Evolutionary conservation across 1,140 invertebrate genomes (phyloP), one percentile per base, ranked within the genome.

Genomic region (Drosophila funebris): DNA sequence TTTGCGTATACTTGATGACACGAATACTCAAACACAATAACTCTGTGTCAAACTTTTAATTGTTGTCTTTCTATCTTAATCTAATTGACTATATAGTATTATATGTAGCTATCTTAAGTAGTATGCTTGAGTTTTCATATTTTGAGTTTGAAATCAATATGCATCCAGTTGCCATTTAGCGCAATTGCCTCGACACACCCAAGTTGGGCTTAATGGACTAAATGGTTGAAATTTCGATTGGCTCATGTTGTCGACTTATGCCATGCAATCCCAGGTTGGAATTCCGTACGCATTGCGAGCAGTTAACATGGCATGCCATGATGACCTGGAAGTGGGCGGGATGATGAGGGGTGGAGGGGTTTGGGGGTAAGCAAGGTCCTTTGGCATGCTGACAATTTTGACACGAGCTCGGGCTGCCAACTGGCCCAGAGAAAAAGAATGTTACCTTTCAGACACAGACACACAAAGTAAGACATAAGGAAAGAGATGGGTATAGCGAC

Each of bases 231-330:
- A 22, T 22, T 44, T 48, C 43, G 4, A 60, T 60, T 46, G 16
- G 27, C 41, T 36, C 13, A 29, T n/a, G 24, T 24, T 31, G 46
- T 50, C 14, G 20, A 16, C 39, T 29, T 39, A 22, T 24, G 8
- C 14, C 11, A 1, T 14, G 41, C 8, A 31, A 16, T 41, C 13
- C 6, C 29, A 33, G 43, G 41, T 50, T 44, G 53, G 41, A 76
- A 85, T 84, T 79, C 56, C 60, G 37, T 66, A 83, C 66, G 71
- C 66, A 76, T 80, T 76, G 61, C 73, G 54, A 58, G 53, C 81
- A 73, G 67, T 83, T 60, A 80, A 62, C 67, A 67, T 69, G 69
- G 41, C 58, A 58, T 74, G 62, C 44, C 13, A 36, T 24, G 11
- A 14, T 20, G n/a, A 4, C 33, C 33, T 13, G n/a, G 8, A n/a